phyloP scores from a whole-genome alignment of 2,113 vertebrate genomes.

The Dolichotis patagonum region DNA sequence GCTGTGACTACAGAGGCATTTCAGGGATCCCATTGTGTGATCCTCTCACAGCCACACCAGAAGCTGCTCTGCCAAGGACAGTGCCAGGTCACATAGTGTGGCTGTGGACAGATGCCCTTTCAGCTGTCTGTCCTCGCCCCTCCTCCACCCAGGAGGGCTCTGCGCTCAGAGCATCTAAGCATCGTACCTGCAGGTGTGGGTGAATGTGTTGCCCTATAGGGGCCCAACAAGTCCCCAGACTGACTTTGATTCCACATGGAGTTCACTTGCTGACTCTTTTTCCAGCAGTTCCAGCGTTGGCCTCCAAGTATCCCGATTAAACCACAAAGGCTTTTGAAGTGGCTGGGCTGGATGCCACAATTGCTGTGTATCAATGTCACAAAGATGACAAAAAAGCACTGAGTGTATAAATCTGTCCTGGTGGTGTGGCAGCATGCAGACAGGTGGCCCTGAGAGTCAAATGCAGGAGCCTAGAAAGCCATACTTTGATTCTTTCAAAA shows the following conservation, averaged over 20 bases:
- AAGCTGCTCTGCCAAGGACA: background rate
- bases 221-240: background rate
- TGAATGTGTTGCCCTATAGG: fast-evolving
- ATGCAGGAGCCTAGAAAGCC: background rate
- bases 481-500: background rate
- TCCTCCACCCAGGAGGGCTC: fast-evolving
- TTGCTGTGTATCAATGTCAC: background rate
- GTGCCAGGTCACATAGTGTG: fast-evolving
- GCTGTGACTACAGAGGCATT: background rate
- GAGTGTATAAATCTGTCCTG: background rate
- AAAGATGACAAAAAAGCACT: background rate
- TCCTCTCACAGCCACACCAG: fast-evolving
- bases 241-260: constrained; percentile 40
- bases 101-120: background rate
- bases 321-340: background rate
- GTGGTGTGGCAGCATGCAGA: background rate
- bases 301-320: background rate
- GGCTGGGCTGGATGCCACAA: background rate
- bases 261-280: background rate
- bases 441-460: background rate
- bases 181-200: background rate
- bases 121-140: background rate
- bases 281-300: background rate
- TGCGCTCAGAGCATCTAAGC: background rate
- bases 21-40: background rate